Evolutionary conservation across 2,888 invertebrate genomes (phyloP).

Genomic region (Agriotes lineatus): DNA sequence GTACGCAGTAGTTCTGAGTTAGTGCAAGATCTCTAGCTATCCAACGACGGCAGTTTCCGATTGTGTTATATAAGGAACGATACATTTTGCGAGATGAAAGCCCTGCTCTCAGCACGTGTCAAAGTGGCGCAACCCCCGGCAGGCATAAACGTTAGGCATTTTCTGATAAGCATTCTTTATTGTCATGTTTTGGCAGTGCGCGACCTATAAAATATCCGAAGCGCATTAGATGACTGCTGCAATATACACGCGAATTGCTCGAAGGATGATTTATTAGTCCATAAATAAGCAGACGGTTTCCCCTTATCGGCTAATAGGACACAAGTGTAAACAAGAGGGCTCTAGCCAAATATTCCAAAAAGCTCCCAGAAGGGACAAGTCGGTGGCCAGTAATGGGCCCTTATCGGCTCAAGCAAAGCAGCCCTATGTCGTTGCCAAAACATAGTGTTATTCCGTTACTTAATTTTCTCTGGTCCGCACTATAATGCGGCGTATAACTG

Average conservation of each 20-base stretch:
- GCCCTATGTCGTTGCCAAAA: constrained; percentile 6
- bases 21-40: too few relatives aligned
- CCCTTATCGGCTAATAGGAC: constrained; percentile 16
- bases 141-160: constrained; percentile 7
- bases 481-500: too few relatives aligned
- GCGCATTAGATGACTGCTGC: constrained; percentile 18
- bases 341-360: constrained; percentile 12
- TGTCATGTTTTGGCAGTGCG: constrained; percentile 18
- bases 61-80: too few relatives aligned
- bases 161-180: constrained; percentile 22
- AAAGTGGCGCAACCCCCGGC: neutral
- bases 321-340: constrained; percentile 13
- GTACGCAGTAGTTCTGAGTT: too few relatives aligned
- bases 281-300: constrained; percentile 15
- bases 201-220: constrained; percentile 18
- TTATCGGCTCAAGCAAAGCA: constrained; percentile 2
- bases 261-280: constrained; percentile 14
- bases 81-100: neutral
- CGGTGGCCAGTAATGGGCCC: neutral
- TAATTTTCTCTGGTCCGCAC: neutral
- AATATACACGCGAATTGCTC: constrained; percentile 19
- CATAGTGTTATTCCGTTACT: constrained; percentile 5
- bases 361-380: constrained; percentile 7
- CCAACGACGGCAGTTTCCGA: too few relatives aligned
- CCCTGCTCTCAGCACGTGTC: neutral